Percentiles rank a stretch among this genome's conserved stretches.
Evolutionary conservation across 2,888 invertebrate genomes (phyloP).

Genomic region (Andrena dorsata): DNA sequence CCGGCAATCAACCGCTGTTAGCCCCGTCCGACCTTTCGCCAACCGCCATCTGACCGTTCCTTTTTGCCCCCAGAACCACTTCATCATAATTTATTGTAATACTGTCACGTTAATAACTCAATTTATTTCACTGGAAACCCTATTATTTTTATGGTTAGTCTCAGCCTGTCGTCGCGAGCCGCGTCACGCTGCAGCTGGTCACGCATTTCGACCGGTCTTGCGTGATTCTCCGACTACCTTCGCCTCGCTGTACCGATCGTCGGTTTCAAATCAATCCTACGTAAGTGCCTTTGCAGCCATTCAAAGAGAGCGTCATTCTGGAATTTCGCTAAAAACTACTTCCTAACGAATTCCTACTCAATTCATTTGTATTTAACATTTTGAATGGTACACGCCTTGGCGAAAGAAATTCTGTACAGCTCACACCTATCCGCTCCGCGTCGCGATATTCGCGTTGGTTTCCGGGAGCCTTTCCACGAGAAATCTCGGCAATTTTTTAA

Average conservation of each 20-base stretch:
- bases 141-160: conserved; percentile 79
- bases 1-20: conserved; percentile 84
- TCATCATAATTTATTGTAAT: conserved; percentile 85
- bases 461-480: too few relatives aligned
- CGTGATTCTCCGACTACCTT: conserved; percentile 21
- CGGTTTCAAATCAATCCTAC: conserved; percentile 8
- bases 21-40: conserved; percentile 84
- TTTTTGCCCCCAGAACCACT: conserved; percentile 81
- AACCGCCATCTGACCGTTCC: conserved; percentile 81
- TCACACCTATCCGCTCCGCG: too few relatives aligned
- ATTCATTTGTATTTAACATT: too few relatives aligned
- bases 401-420: too few relatives aligned
- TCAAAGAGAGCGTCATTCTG: too few relatives aligned
- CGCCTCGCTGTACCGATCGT: conserved; percentile 2
- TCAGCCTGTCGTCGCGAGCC: conserved; percentile 64
- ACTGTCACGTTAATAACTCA: conserved; percentile 85
- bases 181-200: conserved; percentile 56
- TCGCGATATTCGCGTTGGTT: too few relatives aligned
- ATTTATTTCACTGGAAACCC: conserved; percentile 84
- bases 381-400: too few relatives aligned
- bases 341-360: too few relatives aligned
- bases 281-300: background rate
- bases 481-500: too few relatives aligned
- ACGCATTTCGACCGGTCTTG: conserved; percentile 62
- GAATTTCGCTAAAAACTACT: too few relatives aligned